Conservation (phyloP, 2,113 vertebrate species). For the Polyodon spathula region DNA sequence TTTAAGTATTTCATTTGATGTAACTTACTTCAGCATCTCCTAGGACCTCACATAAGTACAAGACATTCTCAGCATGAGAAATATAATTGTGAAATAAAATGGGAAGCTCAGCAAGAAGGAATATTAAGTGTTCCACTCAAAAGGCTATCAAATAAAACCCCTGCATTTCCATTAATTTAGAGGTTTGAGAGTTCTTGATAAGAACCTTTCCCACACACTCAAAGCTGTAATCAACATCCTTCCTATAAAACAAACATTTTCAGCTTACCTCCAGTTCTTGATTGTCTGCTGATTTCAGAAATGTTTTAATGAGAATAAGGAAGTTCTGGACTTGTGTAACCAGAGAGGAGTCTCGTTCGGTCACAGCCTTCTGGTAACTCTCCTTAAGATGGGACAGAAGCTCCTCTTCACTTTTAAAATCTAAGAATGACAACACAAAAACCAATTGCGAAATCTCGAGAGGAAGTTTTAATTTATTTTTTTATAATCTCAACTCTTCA, state of each 20-base stretch:
- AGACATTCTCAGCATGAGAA: too few relatives aligned
- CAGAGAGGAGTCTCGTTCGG: constrained; percentile 39
- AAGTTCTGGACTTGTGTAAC: constrained; percentile 50
- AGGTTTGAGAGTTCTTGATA: too few relatives aligned
- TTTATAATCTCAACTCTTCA: background rate
- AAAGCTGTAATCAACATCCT: too few relatives aligned
- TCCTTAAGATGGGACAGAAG: constrained; percentile 60
- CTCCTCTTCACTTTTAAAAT: constrained; percentile 68
- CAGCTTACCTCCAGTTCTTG: constrained; percentile 50
- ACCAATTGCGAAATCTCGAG: background rate
- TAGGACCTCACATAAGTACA: too few relatives aligned
- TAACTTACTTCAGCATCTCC: too few relatives aligned
- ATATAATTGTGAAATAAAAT: too few relatives aligned
- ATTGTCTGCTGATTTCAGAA: constrained; percentile 42
- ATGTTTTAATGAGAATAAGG: constrained; percentile 57
- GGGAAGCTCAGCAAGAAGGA: too few relatives aligned
- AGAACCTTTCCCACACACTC: too few relatives aligned
- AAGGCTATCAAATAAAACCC: too few relatives aligned
- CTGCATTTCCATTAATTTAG: too few relatives aligned
- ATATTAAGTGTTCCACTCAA: too few relatives aligned
- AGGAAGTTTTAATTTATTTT: background rate
- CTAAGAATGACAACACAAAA: constrained; percentile 38
- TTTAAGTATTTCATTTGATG: too few relatives aligned
- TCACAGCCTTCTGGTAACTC: constrained; percentile 61
- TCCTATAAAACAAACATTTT: background rate